Evolutionary conservation across 2,113 vertebrate species (phyloP).

Genomic region (Gymnarchus niloticus): DNA sequence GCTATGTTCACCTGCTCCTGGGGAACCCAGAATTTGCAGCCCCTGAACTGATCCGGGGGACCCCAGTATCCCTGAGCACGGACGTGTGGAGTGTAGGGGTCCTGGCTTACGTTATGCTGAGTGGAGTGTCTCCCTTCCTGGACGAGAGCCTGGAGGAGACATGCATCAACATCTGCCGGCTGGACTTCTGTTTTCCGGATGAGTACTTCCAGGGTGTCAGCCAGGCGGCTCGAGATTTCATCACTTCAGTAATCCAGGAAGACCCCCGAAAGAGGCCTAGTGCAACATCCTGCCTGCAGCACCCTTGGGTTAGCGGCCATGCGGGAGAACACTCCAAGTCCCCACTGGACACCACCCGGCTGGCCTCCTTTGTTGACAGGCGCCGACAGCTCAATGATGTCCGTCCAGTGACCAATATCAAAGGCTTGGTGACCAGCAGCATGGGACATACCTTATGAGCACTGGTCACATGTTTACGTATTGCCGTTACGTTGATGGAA

Average conservation of each 20-base stretch:
- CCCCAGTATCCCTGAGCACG: slow-evolving; percentile 79
- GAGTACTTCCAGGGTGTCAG: slow-evolving; percentile 86
- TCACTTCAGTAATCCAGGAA: slow-evolving; percentile 77
- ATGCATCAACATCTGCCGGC: slow-evolving; percentile 89
- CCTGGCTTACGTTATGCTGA: slow-evolving; percentile 86
- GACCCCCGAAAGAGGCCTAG: slow-evolving; percentile 83
- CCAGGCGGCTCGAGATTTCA: slow-evolving; percentile 86
- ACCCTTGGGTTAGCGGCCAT: slow-evolving; percentile 84
- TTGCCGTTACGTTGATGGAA: not conserved
- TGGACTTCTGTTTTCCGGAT: slow-evolving; percentile 91
- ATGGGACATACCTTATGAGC: slow-evolving; percentile 62
- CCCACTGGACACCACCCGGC: slow-evolving; percentile 82
- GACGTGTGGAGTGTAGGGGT: slow-evolving; percentile 94
- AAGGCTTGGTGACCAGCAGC: slow-evolving; percentile 74
- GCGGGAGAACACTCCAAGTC: slow-evolving; percentile 82
- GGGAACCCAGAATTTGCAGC: slow-evolving; percentile 94
- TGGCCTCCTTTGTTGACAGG: slow-evolving; percentile 86
- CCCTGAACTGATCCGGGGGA: slow-evolving; percentile 90
- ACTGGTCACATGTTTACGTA: not conserved
- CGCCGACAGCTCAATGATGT: slow-evolving; percentile 86
- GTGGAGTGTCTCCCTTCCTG: slow-evolving; percentile 91
- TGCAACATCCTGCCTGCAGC: slow-evolving; percentile 82
- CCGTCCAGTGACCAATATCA: slow-evolving; percentile 77
- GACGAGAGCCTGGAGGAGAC: slow-evolving; percentile 96
- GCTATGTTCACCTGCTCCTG: slow-evolving; percentile 82